Base-by-base conservation (phyloP, 2,888 invertebrate species). In the Miltochrista miniata region DNA sequence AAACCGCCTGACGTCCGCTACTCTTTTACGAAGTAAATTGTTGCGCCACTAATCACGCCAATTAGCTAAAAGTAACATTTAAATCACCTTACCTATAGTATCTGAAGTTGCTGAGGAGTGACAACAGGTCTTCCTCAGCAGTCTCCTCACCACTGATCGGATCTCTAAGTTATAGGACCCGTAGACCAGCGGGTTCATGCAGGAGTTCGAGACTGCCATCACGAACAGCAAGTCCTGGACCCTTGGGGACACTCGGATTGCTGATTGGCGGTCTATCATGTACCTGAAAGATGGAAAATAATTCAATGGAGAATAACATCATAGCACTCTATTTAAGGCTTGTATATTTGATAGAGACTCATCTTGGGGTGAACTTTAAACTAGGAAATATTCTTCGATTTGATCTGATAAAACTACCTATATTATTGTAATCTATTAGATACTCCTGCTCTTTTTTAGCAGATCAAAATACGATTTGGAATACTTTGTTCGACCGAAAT, bases 201-300 rank as follows among this genome's bases (percentile, higher is more conserved):
- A 96, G 13, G 96, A 95, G 83, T 96, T 96, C 59, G 95, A 95
- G 2, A 96, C 96, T 0, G 96, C 96, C 93, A 96, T 96, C 73
- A 96, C 93, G 76, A 96, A 96, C 42, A 96, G 87, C 29, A 93
- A 88, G 70, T 95, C 95, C 70, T 96, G 96, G 0, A 96, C 83
- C 62, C 93, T 92, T 0, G 87, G 85, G 29, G 96, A 94, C 0
- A 96, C 92, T 30, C 90, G 86, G 31, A 89, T 75, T 0, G 96
- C 96, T 42, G 95, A 94, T 11, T 92, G 85, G 0, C 95, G 92
- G 80, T 94, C 95, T 64, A 95, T 89, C 93, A 94, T 95, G 80
- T 95, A 95, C 95, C 95, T 95, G 80, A 10, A 41, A 31, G 24
- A 29, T 33, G 30, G 2, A 11, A 12, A 10, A 13, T 10, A 11